Base-by-base conservation (phyloP, 2,113 vertebrate genomes). In the Mola mola region DNA sequence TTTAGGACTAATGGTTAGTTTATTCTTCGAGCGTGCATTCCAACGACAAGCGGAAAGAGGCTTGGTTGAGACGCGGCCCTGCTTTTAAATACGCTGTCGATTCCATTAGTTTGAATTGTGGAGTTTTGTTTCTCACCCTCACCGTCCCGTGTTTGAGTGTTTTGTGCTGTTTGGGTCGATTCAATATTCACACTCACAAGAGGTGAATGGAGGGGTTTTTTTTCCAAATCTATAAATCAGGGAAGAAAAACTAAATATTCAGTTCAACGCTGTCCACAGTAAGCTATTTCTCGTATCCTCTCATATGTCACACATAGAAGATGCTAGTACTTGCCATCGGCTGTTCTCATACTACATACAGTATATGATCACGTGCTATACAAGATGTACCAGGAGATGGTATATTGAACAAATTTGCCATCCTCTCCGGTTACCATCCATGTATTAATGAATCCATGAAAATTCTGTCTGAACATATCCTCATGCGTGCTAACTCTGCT, bases 391-490 rank as follows among this genome's bases (percentile, higher is more conserved):
- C 19, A 19, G 29, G 47, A 62, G 52, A 49, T 46, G 33, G 56
- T 69, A 40, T 63, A 66, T 76, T 81, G 59, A 79, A 34, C 66
- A 81, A 69, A 81, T 77, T 44, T 48, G 64, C 62, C 70, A 44
- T 58, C 46, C 21, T 62, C 28, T 12, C 36, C 60, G 47, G 66
- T 78, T 87, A 65, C 58, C 49, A 62, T 51, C 62, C 62, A 70
- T 43, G 62, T 73, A 69, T 75, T 82, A 80, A 84, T 80, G 78
- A 66, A 78, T 58, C 47, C 48, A 49, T 51, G 40, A 72, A 84
- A 72, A 84, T 84, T 80, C 83, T 67, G 55, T 88, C 71, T 81
- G 81, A 85, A 85, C 65, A 62, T 62, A 66, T 69, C 58, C 77
- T 74, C 72, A 60, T 71, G 81, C 16, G 64, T 65, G 63, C 66